Evolutionary conservation across 2,113 vertebrate species (phyloP), one percentile per base, ranked within the genome.

Genomic region (Strix aluco): DNA sequence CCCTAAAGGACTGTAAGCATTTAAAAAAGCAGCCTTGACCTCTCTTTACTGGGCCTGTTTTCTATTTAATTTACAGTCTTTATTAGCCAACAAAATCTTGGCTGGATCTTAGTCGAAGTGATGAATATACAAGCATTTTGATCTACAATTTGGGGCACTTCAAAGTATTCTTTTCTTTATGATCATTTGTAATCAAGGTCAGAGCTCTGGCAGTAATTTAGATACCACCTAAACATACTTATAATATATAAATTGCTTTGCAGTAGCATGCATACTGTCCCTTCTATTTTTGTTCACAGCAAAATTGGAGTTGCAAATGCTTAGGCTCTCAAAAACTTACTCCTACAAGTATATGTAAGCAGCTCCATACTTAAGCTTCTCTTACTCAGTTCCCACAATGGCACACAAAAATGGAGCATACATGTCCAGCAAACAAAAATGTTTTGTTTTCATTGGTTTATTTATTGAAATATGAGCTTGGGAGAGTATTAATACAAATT

Each of bases 41-140:
- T 93, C 94, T 86, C 89, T 96, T 91, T 95, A 59, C 72, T 79
- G 66, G 62, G 81, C 78, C 94, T 96, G 95, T 91, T 96, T 95
- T 94, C 85, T 94, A 82, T 96, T 97, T 95, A 96, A 95, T 94
- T 94, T 96, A 75, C 69, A 84, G 86, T 83, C 86, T 94, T 96
- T 94, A 88, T 96, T 96, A 96, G 95, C 91, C 91, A 96, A 97
- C 95, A 96, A 96, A 94, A 97, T 95, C 62, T 92, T 97, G 91
- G 66, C 91, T 91, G 58, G 49, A 69, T 96, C 88, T 90, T 88
- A 89, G 94, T 95, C 80, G 52, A 94, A 91, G 78, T 84, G 90
- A 91, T 87, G 91, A 96, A 94, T 94, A 96, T 77, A 88, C 66
- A 91, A 74, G 73, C 73, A 95, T 93, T 96, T 94, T 95, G 90